Percentiles rank a stretch among this genome's conserved stretches.
phyloP scores from a whole-genome alignment of 1,140 invertebrate genomes.

The Lasaia peninsularis region DNA sequence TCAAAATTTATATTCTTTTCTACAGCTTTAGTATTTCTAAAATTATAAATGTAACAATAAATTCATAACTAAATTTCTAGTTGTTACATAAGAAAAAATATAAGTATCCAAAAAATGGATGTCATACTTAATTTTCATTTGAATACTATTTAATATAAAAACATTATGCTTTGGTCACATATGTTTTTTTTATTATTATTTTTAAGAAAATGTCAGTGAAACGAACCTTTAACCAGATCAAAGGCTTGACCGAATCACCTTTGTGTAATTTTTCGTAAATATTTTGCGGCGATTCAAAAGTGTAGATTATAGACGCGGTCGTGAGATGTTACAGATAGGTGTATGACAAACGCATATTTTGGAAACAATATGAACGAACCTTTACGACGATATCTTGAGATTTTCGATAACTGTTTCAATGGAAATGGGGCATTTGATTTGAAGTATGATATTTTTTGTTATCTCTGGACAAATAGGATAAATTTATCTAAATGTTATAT shows the following conservation, averaged over 20 bases:
- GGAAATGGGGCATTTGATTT: not conserved
- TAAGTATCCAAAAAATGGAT: too few species aligned
- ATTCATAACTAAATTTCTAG: too few species aligned
- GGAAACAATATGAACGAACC: constrained; percentile 36
- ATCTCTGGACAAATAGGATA: too few species aligned
- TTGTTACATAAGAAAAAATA: too few species aligned
- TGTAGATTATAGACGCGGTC: constrained; percentile 31
- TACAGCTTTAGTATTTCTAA: too few species aligned
- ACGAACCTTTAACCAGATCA: constrained; percentile 42
- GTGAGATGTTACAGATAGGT: constrained; percentile 44
- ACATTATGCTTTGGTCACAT: too few species aligned
- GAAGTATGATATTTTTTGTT: not conserved
- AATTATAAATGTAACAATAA: too few species aligned
- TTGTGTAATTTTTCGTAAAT: constrained; percentile 52
- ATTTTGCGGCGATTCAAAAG: constrained; percentile 48
- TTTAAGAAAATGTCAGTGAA: constrained; percentile 20
- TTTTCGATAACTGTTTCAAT: constrained; percentile 24
- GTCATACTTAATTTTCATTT: too few species aligned
- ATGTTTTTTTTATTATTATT: not conserved
- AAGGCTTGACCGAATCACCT: constrained; percentile 41
- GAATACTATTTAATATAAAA: too few species aligned
- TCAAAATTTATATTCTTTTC: too few species aligned
- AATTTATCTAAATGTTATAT: too few species aligned
- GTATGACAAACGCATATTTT: constrained; percentile 40
- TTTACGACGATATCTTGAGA: constrained; percentile 26